Conservation (phyloP, 2,888 invertebrate genomes). For the Plebejus argus region DNA sequence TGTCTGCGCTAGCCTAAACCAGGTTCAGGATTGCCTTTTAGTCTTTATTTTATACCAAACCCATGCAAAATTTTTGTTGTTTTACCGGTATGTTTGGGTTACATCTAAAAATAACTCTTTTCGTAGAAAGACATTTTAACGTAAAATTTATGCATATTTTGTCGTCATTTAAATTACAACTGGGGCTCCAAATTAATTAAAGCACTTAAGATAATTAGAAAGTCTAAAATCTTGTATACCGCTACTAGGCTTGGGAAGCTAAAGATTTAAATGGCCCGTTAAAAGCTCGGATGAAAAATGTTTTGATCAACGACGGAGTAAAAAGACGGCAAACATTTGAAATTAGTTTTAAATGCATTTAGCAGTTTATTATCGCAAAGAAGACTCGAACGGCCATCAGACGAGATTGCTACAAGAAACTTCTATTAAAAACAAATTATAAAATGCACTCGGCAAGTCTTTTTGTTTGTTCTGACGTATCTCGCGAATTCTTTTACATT, state of each 20-base stretch:
- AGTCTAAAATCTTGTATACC: background rate
- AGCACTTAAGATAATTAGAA: background rate
- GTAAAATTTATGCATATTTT: background rate
- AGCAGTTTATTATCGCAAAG: background rate
- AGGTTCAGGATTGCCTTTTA: background rate
- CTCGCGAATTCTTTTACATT: constrained; percentile 25
- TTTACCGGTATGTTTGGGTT: background rate
- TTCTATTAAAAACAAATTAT: constrained; percentile 29
- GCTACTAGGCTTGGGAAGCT: background rate
- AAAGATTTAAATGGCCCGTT: background rate
- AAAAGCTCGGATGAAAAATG: background rate
- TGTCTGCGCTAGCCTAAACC: background rate
- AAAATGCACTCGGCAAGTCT: constrained; percentile 10
- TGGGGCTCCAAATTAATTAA: background rate
- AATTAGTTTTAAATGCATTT: constrained; percentile 2
- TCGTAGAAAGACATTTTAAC: background rate
- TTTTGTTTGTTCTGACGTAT: constrained; percentile 4
- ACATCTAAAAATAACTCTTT: background rate
- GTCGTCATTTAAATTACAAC: background rate
- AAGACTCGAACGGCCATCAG: background rate
- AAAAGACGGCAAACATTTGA: background rate
- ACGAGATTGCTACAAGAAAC: background rate
- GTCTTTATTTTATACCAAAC: background rate
- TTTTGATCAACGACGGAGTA: background rate
- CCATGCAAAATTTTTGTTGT: background rate